Percentiles rank a stretch among this genome's conserved stretches.
phyloP scores from a whole-genome alignment of 2,888 invertebrate genomes.

The Drosophila nigricruria region DNA sequence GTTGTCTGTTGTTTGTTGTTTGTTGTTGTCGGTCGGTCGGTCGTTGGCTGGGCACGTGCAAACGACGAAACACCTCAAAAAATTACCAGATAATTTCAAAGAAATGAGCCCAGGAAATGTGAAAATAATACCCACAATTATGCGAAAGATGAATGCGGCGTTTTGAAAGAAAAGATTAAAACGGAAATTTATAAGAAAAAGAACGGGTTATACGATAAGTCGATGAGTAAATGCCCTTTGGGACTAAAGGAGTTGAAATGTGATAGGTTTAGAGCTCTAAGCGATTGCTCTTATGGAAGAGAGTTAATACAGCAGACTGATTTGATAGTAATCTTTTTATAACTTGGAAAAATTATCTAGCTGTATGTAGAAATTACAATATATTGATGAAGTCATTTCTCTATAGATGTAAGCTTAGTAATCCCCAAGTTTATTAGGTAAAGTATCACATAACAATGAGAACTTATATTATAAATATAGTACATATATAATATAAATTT shows the following conservation, averaged over 20 bases:
- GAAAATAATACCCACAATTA: slow-evolving; percentile 44
- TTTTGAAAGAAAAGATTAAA: slow-evolving; percentile 15
- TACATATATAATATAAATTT: too few relatives aligned
- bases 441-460: too few relatives aligned
- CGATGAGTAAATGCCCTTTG: neutral
- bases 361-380: too few relatives aligned
- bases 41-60: slow-evolving; percentile 53
- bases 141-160: slow-evolving; percentile 13
- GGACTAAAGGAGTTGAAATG: too few relatives aligned
- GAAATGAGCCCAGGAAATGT: slow-evolving; percentile 57
- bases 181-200: neutral
- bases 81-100: slow-evolving; percentile 53
- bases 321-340: too few relatives aligned
- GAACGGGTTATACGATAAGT: neutral
- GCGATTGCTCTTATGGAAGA: neutral
- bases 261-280: neutral
- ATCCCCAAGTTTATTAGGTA: too few relatives aligned
- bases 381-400: too few relatives aligned
- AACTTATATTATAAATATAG: too few relatives aligned
- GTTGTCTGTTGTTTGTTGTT: slow-evolving; percentile 7
- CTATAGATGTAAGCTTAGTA: too few relatives aligned
- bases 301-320: too few relatives aligned
- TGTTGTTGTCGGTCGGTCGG: neutral
- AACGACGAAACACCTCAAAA: slow-evolving; percentile 49
- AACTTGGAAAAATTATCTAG: too few relatives aligned